These are phyloP conservation scores for Phasianus colchicus DNA, from an alignment of 2,113 vertebrate genomes.

Conservation along the genomic window DNA sequence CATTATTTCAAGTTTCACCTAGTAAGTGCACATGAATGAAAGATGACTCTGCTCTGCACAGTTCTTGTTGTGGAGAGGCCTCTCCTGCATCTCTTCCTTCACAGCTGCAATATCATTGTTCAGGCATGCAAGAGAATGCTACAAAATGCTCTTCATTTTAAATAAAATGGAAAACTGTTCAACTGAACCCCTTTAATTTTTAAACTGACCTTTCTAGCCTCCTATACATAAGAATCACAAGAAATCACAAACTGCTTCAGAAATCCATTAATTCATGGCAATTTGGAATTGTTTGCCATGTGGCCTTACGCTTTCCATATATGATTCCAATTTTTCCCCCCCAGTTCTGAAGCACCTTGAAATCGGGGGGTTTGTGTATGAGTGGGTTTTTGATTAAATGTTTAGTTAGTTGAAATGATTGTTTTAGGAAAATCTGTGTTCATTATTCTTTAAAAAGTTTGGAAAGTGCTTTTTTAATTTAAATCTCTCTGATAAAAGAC, in stretches of 20 bases:
- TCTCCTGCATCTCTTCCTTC: neutral
- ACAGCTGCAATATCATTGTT: neutral
- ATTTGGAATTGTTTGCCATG: neutral
- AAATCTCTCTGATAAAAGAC: neutral
- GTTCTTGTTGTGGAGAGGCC: neutral
- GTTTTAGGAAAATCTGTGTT: neutral
- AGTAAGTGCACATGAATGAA: neutral
- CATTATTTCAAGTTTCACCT: neutral
- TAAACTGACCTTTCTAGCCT: neutral
- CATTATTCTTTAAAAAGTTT: neutral
- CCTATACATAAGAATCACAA: neutral
- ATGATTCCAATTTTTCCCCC: neutral
- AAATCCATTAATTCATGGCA: accelerated
- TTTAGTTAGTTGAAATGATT: neutral
- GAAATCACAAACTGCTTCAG: neutral
- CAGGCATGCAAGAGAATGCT: neutral
- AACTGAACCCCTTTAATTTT: neutral
- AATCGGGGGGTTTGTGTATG: neutral
- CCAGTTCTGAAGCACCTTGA: neutral
- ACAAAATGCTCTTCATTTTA: neutral
- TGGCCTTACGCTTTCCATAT: neutral
- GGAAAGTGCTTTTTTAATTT: neutral
- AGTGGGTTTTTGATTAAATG: neutral
- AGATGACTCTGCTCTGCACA: neutral
- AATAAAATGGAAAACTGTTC: neutral